These are phyloP conservation scores for Ctena decussata DNA, from an alignment of 2,888 invertebrate genomes.

Conservation along the genomic window DNA sequence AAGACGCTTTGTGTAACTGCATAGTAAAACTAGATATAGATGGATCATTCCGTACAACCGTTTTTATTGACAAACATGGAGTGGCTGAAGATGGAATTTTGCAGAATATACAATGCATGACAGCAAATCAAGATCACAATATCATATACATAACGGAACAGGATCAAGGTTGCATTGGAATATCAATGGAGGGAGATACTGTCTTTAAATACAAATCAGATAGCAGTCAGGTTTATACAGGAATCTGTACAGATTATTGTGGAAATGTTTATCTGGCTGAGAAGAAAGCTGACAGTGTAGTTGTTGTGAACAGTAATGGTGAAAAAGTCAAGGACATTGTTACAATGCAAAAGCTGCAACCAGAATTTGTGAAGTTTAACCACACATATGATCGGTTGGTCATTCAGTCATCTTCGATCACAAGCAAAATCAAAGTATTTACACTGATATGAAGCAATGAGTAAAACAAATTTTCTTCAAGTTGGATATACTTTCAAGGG, in stretches of 20 bases:
- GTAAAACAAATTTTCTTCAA: too few relatives aligned
- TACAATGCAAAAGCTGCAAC: background rate
- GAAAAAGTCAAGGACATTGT: background rate
- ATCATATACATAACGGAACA: background rate
- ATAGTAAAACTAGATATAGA: background rate
- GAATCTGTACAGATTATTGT: background rate
- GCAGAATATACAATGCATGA: background rate
- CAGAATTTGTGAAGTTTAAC: background rate
- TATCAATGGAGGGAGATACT: background rate
- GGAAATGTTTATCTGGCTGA: background rate
- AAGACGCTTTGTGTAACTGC: background rate
- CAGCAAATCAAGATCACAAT: background rate
- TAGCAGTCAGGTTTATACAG: background rate
- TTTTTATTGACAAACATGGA: too few relatives aligned
- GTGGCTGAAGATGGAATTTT: background rate
- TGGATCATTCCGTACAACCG: background rate
- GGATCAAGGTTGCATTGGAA: background rate
- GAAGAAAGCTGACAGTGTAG: background rate
- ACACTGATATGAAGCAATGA: too few relatives aligned
- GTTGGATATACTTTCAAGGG: too few relatives aligned
- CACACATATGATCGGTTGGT: background rate
- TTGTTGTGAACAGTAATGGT: background rate
- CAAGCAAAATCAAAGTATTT: too few relatives aligned
- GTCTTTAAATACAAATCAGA: background rate
- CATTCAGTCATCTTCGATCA: background rate